Conservation (phyloP, 2,797 vertebrate genomes). For the Lacerta viridis region DNA sequence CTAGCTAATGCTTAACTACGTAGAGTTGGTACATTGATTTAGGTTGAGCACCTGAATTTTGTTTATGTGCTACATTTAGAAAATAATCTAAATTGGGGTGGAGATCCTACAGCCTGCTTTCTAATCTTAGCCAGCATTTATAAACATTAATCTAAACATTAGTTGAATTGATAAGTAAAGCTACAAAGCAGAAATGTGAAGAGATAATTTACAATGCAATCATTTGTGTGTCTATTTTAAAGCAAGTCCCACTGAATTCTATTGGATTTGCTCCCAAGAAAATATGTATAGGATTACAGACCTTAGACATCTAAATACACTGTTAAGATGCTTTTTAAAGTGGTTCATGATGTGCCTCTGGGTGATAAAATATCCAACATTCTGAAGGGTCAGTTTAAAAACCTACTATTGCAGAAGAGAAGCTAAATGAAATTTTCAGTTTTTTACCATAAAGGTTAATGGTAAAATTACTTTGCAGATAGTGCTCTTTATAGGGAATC, state of each 20-base stretch:
- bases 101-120: too few species aligned
- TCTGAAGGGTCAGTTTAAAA: slow-evolving; percentile 49
- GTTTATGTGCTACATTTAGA: background rate
- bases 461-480: slow-evolving; percentile 63
- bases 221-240: too few species aligned
- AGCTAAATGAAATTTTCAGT: slow-evolving; percentile 40
- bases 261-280: too few species aligned
- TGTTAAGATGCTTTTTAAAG: slow-evolving; percentile 23
- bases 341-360: background rate
- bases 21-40: background rate
- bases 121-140: too few species aligned
- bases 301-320: slow-evolving; percentile 1
- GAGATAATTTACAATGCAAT: background rate
- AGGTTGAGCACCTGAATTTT: background rate
- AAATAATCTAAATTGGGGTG: background rate
- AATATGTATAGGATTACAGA: too few species aligned
- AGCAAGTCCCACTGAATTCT: too few species aligned
- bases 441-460: slow-evolving; percentile 58
- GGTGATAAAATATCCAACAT: background rate
- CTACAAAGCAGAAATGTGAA: background rate
- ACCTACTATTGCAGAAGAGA: slow-evolving; percentile 32
- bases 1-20: background rate
- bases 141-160: background rate
- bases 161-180: background rate
- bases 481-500: slow-evolving; percentile 63